These are phyloP conservation scores for Sogatella furcifera DNA, from an alignment of 1,140 invertebrate species.

Conservation along the genomic window DNA sequence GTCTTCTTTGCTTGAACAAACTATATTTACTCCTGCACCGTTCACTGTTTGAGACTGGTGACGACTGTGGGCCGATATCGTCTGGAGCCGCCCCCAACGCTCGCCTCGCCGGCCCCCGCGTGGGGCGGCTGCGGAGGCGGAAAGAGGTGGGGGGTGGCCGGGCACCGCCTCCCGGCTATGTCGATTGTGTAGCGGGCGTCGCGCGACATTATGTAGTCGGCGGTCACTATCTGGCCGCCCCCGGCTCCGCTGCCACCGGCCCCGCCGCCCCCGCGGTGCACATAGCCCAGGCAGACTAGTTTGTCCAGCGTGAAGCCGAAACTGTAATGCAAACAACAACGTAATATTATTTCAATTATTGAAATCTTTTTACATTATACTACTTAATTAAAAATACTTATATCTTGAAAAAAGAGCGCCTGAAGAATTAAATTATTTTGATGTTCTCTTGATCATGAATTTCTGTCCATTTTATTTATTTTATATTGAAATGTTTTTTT, in stretches of 20 bases:
- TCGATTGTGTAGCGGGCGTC: constrained; percentile 52
- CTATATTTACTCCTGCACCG: no score
- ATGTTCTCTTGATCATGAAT: no score
- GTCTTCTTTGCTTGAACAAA: no score
- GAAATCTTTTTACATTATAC: no score
- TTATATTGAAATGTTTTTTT: no score
- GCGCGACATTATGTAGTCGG: constrained; percentile 48
- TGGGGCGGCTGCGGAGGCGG: constrained; percentile 35
- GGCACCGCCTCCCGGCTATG: constrained; percentile 48
- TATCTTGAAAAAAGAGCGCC: no score
- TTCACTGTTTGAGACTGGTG: constrained; percentile 3
- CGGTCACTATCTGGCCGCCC: constrained; percentile 36
- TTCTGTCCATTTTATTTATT: no score
- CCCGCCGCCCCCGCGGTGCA: constrained; percentile 36
- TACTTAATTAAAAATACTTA: no score
- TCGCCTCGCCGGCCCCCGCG: no score
- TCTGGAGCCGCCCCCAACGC: neutral
- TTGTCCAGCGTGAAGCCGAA: constrained; percentile 53
- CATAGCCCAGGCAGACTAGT: constrained; percentile 54
- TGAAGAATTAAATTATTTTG: no score
- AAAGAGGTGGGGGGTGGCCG: constrained; percentile 47
- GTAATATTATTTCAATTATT: no score
- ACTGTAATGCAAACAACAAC: constrained; percentile 31
- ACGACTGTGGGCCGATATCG: constrained; percentile 20
- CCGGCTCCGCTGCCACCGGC: constrained; percentile 14